Evolutionary conservation across 2,888 invertebrate species (phyloP), one percentile per base, ranked within the genome.

Genomic region (Dryococelus australis): DNA sequence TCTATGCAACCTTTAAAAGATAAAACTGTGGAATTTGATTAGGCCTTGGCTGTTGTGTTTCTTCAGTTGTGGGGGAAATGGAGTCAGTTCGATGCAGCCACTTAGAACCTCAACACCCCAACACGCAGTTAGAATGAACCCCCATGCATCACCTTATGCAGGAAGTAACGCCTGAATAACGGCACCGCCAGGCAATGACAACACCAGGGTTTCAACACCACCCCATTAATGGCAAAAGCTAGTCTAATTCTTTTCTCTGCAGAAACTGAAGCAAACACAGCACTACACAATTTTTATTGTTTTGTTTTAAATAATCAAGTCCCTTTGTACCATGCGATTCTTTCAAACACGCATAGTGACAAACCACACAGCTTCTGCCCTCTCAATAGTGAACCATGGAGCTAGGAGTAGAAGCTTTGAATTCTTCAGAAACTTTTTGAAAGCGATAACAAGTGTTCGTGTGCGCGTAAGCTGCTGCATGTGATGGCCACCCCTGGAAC

Each of bases 391-490:
- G 20, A 65, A 65, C 65, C 65, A 13, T 65, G 65, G 65, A 65
- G 65, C 65, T 65, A 65, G 65, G 65, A 65, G 65, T 65, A 65
- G 65, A 65, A 65, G 65, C 65, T 65, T 65, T 65, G 65, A 9
- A 65, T 20, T 65, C 65, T 65, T 65, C 65, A 65, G 65, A 65
- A 65, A 65, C 65, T 65, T 65, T 65, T 65, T 65, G 16, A 65
- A 65, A 65, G 65, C 65, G 65, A 65, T 65, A 65, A 65, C 65
- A 65, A 65, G 65, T 65, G 65, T 65, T 65, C 65, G 16, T 65
- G 65, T 65, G 65, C 65, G 65, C 65, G 65, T 65, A 65, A 65
- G 65, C 65, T 65, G 65, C 65, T 65, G 65, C 65, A 65, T 65
- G 65, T 65, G 65, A 65, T 20, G 24, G 65, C 65, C 65, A 65